Conservation (phyloP, 2,113 vertebrate genomes). For the Passer montanus region DNA sequence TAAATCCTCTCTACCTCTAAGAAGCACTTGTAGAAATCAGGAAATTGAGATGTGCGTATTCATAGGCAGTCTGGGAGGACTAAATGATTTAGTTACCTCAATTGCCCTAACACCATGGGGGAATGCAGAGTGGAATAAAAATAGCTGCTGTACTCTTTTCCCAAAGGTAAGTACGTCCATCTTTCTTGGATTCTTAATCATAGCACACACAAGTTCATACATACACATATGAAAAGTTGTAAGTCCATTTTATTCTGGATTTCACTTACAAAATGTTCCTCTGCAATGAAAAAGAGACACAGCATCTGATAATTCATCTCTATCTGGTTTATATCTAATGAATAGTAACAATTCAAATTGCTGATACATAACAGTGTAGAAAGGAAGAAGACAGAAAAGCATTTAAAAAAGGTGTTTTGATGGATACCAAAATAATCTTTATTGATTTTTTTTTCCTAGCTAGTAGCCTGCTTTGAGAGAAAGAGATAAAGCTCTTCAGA, state of each 20-base stretch:
- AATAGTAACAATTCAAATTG: slow-evolving; percentile 19
- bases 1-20: neutral
- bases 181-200: neutral
- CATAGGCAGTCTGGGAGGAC: neutral
- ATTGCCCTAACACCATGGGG: neutral
- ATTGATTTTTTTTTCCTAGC: slow-evolving; percentile 1
- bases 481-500: neutral
- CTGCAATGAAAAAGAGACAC: neutral
- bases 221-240: rapidly evolving
- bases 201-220: neutral
- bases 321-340: neutral
- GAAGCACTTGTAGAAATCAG: neutral
- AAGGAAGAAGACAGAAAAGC: neutral
- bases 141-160: neutral
- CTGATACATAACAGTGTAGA: neutral
- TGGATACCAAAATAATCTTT: neutral
- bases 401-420: slow-evolving; percentile 6
- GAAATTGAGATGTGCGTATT: neutral
- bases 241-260: neutral
- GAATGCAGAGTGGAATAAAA: neutral
- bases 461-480: slow-evolving; percentile 18
- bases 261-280: neutral
- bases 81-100: neutral
- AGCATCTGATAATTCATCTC: neutral
- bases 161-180: neutral